Evolutionary conservation across 92 coral and sea anemone genomes (phyloP).

Genomic region (Zoanthus sansibaricus): DNA sequence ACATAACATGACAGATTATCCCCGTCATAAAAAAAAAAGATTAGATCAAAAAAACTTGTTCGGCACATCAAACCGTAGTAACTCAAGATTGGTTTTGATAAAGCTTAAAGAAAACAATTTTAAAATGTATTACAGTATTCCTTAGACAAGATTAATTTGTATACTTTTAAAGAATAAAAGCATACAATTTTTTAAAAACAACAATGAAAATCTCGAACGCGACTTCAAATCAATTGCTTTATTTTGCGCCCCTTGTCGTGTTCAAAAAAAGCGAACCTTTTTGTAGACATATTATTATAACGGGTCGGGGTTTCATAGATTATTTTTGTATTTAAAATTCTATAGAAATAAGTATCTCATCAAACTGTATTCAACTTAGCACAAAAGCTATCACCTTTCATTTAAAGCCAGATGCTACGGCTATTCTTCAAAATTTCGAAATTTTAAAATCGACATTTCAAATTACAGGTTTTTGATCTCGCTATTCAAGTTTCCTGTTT

Average conservation of each 20-base stretch:
- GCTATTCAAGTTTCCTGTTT: neutral
- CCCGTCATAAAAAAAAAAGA: neutral
- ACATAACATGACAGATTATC: neutral
- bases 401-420: neutral
- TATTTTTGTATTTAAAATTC: neutral
- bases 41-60: neutral
- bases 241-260: neutral
- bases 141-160: neutral
- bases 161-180: neutral
- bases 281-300: neutral
- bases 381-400: neutral
- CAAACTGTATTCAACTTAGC: neutral
- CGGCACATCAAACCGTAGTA: neutral
- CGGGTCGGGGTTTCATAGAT: neutral
- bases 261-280: neutral
- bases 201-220: neutral
- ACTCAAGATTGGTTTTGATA: too few species aligned
- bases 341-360: neutral
- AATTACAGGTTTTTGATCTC: neutral
- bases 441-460: neutral
- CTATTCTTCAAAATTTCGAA: neutral
- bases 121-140: neutral
- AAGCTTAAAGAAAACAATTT: too few species aligned
- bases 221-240: neutral
- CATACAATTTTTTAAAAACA: neutral